These are phyloP conservation scores for Lepisosteus osseus DNA, from an alignment of 2,113 vertebrate genomes.

Conservation along the genomic window DNA sequence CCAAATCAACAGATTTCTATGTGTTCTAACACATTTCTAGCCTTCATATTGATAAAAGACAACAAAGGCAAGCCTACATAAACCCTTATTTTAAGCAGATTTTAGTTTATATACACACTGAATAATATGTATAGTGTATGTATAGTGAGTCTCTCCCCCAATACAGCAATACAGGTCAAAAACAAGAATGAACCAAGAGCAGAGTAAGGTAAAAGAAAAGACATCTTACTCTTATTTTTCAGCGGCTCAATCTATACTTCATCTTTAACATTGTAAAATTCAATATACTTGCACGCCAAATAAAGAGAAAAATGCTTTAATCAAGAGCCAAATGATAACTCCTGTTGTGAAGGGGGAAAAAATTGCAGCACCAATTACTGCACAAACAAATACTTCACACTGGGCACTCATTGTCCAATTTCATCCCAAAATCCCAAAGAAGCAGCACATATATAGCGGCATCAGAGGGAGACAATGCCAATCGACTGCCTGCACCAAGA, in stretches of 20 bases:
- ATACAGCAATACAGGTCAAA: too few species aligned
- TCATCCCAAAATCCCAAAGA: constrained; percentile 10
- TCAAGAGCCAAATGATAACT: not conserved
- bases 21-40: constrained; percentile 1
- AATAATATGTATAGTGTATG: too few species aligned
- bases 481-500: constrained; percentile 11
- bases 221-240: too few species aligned
- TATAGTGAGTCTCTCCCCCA: too few species aligned
- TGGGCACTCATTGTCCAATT: not conserved
- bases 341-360: not conserved
- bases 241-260: too few species aligned
- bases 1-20: not conserved
- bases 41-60: not conserved
- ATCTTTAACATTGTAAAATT: too few species aligned
- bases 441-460: constrained; percentile 8
- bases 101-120: too few species aligned
- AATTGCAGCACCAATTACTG: not conserved
- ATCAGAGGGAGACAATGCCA: constrained; percentile 27
- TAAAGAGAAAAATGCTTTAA: not conserved
- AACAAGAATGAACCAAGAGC: too few species aligned
- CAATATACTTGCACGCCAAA: too few species aligned
- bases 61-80: too few species aligned
- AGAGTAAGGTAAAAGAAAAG: too few species aligned
- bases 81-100: too few species aligned
- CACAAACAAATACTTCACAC: not conserved